A percentile compares a stretch with the other conserved stretches of the same genome.
Conservation (phyloP, 2,888 invertebrate species). For the Athripsodes cinereus region DNA sequence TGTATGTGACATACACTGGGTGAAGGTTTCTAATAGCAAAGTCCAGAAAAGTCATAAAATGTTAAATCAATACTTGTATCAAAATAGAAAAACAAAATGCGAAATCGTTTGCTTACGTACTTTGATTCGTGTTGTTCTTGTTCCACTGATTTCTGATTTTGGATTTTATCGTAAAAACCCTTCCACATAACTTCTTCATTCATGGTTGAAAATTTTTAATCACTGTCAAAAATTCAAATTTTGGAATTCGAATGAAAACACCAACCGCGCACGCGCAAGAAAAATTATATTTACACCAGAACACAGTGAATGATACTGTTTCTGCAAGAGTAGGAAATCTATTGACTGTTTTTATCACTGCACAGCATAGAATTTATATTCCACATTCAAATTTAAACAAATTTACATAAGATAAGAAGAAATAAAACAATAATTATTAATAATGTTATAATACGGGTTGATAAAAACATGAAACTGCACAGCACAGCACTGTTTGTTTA, state of each 20-base stretch:
- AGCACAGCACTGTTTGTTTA: no score
- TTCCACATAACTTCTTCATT: slow-evolving; percentile 77
- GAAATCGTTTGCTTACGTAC: slow-evolving; percentile 41
- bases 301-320: not conserved
- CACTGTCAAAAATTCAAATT: not conserved
- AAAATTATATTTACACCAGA: not conserved
- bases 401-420: no score
- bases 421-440: not conserved
- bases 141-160: slow-evolving; percentile 55
- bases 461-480: not conserved
- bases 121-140: slow-evolving; percentile 61
- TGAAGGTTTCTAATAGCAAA: no score
- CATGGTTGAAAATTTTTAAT: slow-evolving; percentile 32
- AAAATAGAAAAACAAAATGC: not conserved
- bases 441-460: not conserved
- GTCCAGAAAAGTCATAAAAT: no score
- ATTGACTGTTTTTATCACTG: no score
- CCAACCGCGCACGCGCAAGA: slow-evolving; percentile 9
- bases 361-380: no score
- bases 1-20: no score
- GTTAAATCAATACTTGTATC: no score
- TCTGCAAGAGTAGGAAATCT: no score
- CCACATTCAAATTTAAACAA: not conserved
- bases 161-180: slow-evolving; percentile 62
- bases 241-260: slow-evolving; percentile 14